These are phyloP conservation scores for Papilio demoleus DNA, from an alignment of 2,888 invertebrate genomes.

Conservation along the genomic window DNA sequence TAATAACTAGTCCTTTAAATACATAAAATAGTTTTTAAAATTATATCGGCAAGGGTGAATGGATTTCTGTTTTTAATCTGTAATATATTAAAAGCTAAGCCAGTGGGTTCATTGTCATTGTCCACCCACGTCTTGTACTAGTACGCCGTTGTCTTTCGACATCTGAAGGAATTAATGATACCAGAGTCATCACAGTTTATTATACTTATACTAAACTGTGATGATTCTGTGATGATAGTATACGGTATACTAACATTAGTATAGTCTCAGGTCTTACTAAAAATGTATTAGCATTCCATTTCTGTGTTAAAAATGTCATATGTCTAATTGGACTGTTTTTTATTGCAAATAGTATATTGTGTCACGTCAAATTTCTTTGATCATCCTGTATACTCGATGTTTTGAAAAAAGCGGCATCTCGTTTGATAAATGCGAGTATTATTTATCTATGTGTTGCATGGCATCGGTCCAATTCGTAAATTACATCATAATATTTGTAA, in stretches of 20 bases:
- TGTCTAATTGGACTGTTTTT: neutral
- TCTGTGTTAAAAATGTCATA: no score
- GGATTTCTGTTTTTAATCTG: conserved; percentile 4
- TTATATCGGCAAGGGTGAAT: neutral
- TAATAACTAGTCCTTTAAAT: conserved; percentile 41
- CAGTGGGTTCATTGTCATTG: conserved; percentile 16
- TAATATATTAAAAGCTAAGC: neutral
- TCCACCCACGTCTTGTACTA: conserved; percentile 11
- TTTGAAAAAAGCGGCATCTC: conserved; percentile 12
- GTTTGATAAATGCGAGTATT: conserved; percentile 27
- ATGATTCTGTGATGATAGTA: no score
- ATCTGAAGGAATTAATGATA: conserved; percentile 7
- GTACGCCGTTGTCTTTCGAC: conserved; percentile 1
- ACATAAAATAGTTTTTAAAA: no score
- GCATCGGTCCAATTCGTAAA: conserved; percentile 34
- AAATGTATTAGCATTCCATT: no score
- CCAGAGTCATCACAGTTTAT: neutral
- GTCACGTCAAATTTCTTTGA: neutral
- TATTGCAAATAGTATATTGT: neutral
- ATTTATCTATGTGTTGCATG: conserved; percentile 33
- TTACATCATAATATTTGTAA: conserved; percentile 32
- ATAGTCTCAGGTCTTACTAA: no score
- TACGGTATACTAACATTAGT: no score
- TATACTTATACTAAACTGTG: no score
- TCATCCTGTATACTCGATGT: neutral